Percentiles rank a stretch among this genome's conserved stretches.
Conservation (phyloP, 92 coral and sea anemone species). For the Scolanthus callimorphus region DNA sequence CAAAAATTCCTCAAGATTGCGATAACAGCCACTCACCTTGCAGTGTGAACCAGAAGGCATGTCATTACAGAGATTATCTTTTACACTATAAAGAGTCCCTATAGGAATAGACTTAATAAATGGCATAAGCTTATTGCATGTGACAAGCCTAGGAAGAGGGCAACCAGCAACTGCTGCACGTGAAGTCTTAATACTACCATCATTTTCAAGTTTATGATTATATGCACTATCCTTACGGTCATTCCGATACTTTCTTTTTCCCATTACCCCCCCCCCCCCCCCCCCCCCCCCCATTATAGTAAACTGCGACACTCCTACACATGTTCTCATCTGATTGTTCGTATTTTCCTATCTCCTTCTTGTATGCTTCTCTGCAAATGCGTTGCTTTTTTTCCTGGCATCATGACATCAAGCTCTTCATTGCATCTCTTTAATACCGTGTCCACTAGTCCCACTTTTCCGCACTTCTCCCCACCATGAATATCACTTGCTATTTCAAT, state of each 20-base stretch:
- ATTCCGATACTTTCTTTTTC: constrained; percentile 42
- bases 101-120: constrained; percentile 37
- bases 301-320: constrained; percentile 40
- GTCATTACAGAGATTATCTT: constrained; percentile 21
- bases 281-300: constrained; percentile 46
- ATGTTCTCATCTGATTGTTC: constrained; percentile 35
- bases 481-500: constrained; percentile 26
- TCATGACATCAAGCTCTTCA: background rate
- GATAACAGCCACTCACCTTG: constrained; percentile 40
- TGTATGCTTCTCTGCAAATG: too few species aligned
- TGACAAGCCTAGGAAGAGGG: constrained; percentile 35
- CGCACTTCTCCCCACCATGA: constrained; percentile 23
- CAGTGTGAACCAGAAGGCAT: constrained; percentile 20
- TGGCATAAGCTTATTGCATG: constrained; percentile 36
- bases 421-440: background rate
- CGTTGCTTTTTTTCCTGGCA: background rate
- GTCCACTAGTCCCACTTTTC: constrained; percentile 17
- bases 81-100: constrained; percentile 36
- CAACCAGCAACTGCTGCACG: constrained; percentile 29
- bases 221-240: constrained; percentile 23
- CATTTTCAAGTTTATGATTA: constrained; percentile 5
- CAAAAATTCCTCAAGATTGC: constrained; percentile 23
- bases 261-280: constrained; percentile 57
- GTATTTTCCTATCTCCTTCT: background rate
- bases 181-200: constrained; percentile 13